Base-by-base conservation (phyloP, 1,140 invertebrate species). In the Euura lappo region DNA sequence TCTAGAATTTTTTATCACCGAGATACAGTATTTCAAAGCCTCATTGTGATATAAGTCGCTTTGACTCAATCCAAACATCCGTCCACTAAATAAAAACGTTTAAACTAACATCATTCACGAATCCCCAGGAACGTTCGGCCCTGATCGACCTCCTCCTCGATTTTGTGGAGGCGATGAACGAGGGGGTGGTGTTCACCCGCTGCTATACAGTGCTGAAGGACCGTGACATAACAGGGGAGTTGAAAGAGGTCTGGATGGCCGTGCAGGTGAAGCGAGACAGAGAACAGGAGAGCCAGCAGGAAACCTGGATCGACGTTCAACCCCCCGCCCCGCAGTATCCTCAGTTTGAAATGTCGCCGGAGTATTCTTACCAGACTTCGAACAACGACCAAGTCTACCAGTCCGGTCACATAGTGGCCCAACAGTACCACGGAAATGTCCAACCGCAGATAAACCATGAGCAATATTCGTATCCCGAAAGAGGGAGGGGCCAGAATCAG, bases 211-310 rank as follows among this genome's bases (percentile, higher is more conserved):
- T 93, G 77, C 76, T 93, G 46, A 92, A 91, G 77, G 92, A 93
- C 80, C 86, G 91, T 28, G 92, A 93, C 82, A 88, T 93, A 70
- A 91, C 91, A 0, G 92, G 92, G 0, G 92, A 93, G 81, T 81
- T 93, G 44, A 93, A 93, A 81, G 92, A 93, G 80, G 90, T 93
- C 1, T 93, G 92, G 92, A 90, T 91, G 44, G 90, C 91, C 0
- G 91, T 93, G 3, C 91, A 93, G 78, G 90, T 89, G 44, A 91
- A 91, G 76, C 86, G 89, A 46, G 92, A 92, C 75, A 79, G 89
- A 45, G 91, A 92, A 76, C 89, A 90, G 81, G 72, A 76, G 71
- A 47, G 69, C 73, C 83, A 85, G 69, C 78, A 80, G 66, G 83
- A 83, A 67, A 82, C 81, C 4, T 82, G 80, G 80, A 82, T 81